Evolutionary conservation across 2,888 invertebrate species (phyloP).

Genomic region (Diarsia dahlii): DNA sequence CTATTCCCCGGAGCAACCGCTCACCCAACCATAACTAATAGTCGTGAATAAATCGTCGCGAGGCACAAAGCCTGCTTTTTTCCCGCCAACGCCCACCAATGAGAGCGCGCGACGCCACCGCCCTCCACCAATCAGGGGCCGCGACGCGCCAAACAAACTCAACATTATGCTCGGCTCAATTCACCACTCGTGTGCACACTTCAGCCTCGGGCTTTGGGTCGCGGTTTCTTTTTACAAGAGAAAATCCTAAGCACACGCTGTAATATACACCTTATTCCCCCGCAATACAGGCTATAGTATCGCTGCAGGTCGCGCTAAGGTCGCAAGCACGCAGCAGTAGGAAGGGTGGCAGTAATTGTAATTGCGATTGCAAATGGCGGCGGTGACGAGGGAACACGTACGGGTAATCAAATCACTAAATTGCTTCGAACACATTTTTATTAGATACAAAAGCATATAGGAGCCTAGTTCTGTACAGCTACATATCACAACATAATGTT

Average conservation of each 20-base stretch:
- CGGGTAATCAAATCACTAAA: constrained; percentile 83
- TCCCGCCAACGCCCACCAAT: constrained; percentile 82
- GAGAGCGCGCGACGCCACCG: constrained; percentile 69
- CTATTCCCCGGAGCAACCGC: constrained; percentile 74
- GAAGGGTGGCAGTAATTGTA: constrained; percentile 80
- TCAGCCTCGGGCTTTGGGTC: constrained; percentile 82
- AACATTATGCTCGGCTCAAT: constrained; percentile 84
- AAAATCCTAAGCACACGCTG: constrained; percentile 55
- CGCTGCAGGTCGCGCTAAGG: constrained; percentile 16
- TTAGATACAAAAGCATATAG: constrained; percentile 50
- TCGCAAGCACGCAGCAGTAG: constrained; percentile 50
- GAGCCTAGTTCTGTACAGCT: not conserved
- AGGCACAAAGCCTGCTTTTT: constrained; percentile 86
- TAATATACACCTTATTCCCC: constrained; percentile 71
- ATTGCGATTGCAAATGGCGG: constrained; percentile 89
- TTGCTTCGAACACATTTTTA: constrained; percentile 73
- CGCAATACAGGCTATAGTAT: constrained; percentile 30
- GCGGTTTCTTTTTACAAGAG: constrained; percentile 75
- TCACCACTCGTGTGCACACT: constrained; percentile 82
- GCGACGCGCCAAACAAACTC: constrained; percentile 83
- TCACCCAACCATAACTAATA: constrained; percentile 89
- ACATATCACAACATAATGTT: not conserved
- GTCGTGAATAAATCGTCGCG: constrained; percentile 87
- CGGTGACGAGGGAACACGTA: constrained; percentile 75
- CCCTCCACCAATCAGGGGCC: constrained; percentile 83